Base-by-base conservation (phyloP, 2,888 invertebrate species). In the Lithophane leautieri region DNA sequence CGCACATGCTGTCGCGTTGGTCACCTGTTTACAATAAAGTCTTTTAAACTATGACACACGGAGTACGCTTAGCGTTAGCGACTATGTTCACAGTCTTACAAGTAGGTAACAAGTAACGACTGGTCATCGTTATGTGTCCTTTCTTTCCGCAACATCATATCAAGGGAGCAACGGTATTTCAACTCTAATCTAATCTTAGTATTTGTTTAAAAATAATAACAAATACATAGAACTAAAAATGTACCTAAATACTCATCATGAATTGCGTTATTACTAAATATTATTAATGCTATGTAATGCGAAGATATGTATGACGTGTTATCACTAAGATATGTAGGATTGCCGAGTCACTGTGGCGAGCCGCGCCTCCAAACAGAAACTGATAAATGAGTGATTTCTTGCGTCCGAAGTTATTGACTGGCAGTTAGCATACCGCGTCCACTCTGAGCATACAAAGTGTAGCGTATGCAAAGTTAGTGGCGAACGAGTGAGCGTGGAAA, bases 1-100 rank as follows among this genome's bases (percentile, higher is more conserved):
- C 2, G 98, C 98, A 66, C 98, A 98, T 84, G 98, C 97, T 62
- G 98, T 98, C 19, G 98, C 98, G 92, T 98, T 98, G 62, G 98
- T 98, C 52, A 98, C 97, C 92, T 97, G 71, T 4, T 14, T 47
- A 70, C 9, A 56, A 63, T 61, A 65, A 56, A 66, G 9, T 16
- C 11, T 42, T 54, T 73, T 52, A 76, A 69, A 44, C 60, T 62
- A 54, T 56, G 74, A 61, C 50, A 82, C 70, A 70, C 47, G 12
- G 19, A 28, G 4, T 60, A 67, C 47, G 40, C 56, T 40, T 28
- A 54, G 12, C 52, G 44, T 50, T 60, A 78, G 28, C 58, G 50
- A 52, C 73, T 74, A 72, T 54, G 14, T 66, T 78, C 71, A 74
- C 34, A 54, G 63, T 25, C n/a, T 28, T 28, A 22, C 8, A 12